Evolutionary conservation across 2,113 vertebrate genomes (phyloP).

Genomic region (Anarhynchus alexandrinus): DNA sequence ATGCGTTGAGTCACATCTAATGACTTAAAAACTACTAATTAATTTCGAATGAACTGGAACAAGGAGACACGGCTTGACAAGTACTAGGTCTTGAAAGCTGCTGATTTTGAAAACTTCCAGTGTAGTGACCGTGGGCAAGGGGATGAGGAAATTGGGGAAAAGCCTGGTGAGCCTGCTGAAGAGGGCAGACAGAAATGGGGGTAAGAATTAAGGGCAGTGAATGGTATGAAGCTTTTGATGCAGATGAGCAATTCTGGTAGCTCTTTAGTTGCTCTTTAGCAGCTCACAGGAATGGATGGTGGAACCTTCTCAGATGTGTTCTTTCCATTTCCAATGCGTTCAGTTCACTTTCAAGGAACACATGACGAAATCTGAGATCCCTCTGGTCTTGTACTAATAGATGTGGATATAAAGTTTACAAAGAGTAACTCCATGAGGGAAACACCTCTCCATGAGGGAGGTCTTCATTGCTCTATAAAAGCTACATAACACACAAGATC

Average conservation of each 20-base stretch:
- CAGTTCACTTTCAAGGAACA: accelerated
- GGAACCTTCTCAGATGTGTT: neutral
- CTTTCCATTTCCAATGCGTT: neutral
- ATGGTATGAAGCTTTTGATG: neutral
- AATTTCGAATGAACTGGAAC: constrained; percentile 47
- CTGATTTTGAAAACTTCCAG: neutral
- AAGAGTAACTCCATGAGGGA: neutral
- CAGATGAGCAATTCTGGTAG: neutral
- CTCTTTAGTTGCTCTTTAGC: neutral
- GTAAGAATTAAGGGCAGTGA: accelerated
- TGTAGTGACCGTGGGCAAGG: neutral
- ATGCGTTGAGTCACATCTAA: constrained; percentile 51
- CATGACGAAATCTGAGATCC: accelerated
- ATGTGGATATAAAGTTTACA: neutral
- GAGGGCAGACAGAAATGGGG: neutral
- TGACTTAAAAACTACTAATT: constrained; percentile 52
- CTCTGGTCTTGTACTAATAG: neutral
- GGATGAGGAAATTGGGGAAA: neutral
- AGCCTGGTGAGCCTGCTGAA: neutral
- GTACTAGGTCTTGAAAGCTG: neutral
- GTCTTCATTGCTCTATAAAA: neutral
- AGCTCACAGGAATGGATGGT: neutral
- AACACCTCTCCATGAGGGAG: accelerated
- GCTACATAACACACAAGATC: accelerated
- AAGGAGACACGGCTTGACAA: neutral